Conservation (phyloP, 2,113 vertebrate species). For the Solenodon paradoxus region DNA sequence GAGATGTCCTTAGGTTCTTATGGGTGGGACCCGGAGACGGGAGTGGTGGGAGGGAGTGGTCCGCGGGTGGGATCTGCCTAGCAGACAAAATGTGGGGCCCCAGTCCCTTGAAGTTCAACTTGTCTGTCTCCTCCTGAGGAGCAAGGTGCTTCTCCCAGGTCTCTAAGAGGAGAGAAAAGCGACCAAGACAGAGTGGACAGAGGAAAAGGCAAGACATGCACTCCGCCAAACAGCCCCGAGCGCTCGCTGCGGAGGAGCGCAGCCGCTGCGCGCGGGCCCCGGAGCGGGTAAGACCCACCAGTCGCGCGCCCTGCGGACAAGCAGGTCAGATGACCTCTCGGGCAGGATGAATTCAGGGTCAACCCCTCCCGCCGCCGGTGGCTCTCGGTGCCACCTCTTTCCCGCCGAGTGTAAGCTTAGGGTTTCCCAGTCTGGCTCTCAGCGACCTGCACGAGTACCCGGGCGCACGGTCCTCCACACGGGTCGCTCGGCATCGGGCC, state of each 20-base stretch:
- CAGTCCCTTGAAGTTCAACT: conserved; percentile 8
- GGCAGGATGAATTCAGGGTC: neutral
- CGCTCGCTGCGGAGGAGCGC: conserved; percentile 74
- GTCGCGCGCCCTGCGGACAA: neutral
- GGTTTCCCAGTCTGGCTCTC: neutral
- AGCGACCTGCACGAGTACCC: neutral
- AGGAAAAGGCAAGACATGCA: conserved; percentile 70
- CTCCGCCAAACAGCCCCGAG: conserved; percentile 76
- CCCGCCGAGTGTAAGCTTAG: neutral
- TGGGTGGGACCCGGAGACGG: conserved; percentile 58
- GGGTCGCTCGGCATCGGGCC: neutral
- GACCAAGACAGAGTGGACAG: neutral
- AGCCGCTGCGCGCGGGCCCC: conserved; percentile 67
- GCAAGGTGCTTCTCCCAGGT: neutral
- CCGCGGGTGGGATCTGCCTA: conserved; percentile 65
- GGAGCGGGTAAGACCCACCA: conserved; percentile 79
- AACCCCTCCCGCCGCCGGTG: neutral
- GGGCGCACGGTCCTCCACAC: neutral
- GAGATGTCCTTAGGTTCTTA: neutral
- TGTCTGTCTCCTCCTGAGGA: conserved; percentile 20
- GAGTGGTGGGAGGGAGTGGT: conserved; percentile 55
- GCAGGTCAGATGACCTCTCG: neutral
- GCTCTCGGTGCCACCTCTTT: neutral
- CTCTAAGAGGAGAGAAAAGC: neutral
- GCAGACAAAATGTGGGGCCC: conserved; percentile 54